phyloP scores from a whole-genome alignment of 2,888 invertebrate species.

The Xylota segnis region DNA sequence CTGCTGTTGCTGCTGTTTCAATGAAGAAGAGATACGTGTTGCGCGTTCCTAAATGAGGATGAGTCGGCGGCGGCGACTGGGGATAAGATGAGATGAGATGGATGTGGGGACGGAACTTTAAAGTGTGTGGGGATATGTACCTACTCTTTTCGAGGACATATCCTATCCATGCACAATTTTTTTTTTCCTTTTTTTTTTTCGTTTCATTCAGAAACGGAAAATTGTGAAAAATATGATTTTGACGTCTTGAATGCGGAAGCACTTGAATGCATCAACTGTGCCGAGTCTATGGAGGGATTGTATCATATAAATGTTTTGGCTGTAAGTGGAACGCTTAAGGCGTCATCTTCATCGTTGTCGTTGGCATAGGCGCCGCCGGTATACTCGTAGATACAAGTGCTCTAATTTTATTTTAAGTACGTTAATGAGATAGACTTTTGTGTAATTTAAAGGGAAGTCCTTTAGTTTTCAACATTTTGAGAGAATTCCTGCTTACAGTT shows the following conservation, averaged over 20 bases:
- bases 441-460: constrained; percentile 44
- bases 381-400: constrained; percentile 41
- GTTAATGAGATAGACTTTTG: constrained; percentile 63
- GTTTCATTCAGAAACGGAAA: constrained; percentile 43
- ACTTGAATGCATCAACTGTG: constrained; percentile 61
- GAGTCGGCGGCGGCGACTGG: constrained; percentile 2
- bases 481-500: not conserved
- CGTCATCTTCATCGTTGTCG: constrained; percentile 28
- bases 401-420: constrained; percentile 52
- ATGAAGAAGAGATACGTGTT: constrained; percentile 58
- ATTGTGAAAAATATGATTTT: constrained; percentile 59
- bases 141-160: constrained; percentile 64
- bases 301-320: constrained; percentile 62
- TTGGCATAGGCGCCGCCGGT: constrained; percentile 12
- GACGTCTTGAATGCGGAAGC: constrained; percentile 68
- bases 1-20: constrained; percentile 2
- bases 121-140: constrained; percentile 32
- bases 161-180: constrained; percentile 27
- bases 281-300: constrained; percentile 32
- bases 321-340: constrained; percentile 67
- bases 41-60: constrained; percentile 58
- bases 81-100: constrained; percentile 37
- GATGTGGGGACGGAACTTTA: constrained; percentile 46
- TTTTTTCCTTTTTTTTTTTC: constrained; percentile 17
- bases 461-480: constrained; percentile 19